Percentiles rank a stretch among this genome's conserved stretches.
phyloP scores from a whole-genome alignment of 1,140 invertebrate species.

The Agrypnia vestita region DNA sequence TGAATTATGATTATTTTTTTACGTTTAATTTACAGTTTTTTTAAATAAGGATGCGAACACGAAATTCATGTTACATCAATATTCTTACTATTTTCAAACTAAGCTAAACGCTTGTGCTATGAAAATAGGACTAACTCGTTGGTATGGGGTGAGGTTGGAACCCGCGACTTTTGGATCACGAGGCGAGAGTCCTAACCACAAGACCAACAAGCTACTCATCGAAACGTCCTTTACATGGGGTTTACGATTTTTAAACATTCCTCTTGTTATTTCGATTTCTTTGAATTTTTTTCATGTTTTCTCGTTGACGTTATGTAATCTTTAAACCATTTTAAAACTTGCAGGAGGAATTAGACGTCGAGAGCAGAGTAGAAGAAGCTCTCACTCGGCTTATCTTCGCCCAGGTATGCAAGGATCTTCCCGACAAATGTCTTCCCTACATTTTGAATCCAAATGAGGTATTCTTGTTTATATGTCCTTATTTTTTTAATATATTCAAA shows the following conservation, averaged over 20 bases:
- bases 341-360: constrained; percentile 67
- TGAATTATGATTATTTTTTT: background rate
- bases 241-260: background rate
- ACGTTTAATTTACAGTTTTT: background rate
- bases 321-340: constrained; percentile 2
- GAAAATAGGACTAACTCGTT: no score
- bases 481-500: no score
- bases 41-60: no score
- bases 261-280: background rate
- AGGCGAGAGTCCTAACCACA: no score
- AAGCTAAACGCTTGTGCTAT: no score
- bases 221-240: no score
- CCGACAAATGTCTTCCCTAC: constrained; percentile 65
- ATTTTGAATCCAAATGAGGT: constrained; percentile 72
- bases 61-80: no score
- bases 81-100: background rate
- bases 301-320: no score
- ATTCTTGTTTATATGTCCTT: constrained; percentile 6
- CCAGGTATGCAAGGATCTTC: constrained; percentile 70
- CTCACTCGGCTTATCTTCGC: constrained; percentile 69
- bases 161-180: no score
- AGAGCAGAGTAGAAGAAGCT: constrained; percentile 68
- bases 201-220: no score
- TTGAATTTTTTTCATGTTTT: no score
- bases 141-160: no score